phyloP scores from a whole-genome alignment of 2,888 invertebrate genomes.

The Opisthograptis luteolata region DNA sequence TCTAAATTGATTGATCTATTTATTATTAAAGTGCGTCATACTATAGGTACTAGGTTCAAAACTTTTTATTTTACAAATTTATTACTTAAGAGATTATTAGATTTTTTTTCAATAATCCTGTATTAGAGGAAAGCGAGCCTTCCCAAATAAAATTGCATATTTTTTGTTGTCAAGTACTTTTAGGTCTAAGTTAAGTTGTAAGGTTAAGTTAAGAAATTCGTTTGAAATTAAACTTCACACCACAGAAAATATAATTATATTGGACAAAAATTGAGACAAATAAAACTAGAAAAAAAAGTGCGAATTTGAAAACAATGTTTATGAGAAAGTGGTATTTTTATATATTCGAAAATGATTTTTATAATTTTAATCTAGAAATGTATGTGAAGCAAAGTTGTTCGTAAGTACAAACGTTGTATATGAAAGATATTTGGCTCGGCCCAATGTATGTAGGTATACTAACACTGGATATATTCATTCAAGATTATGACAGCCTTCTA shows the following conservation, averaged over 20 bases:
- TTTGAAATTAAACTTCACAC: slow-evolving; percentile 46
- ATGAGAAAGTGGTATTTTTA: slow-evolving; percentile 72
- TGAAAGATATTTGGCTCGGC: slow-evolving; percentile 66
- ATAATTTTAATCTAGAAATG: slow-evolving; percentile 54
- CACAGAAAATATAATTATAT: slow-evolving; percentile 47
- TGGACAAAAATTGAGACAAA: slow-evolving; percentile 56
- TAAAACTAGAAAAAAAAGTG: slow-evolving; percentile 61
- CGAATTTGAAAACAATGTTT: slow-evolving; percentile 71
- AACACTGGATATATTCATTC: slow-evolving; percentile 58
- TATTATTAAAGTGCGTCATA: no score
- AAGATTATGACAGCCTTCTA: slow-evolving; percentile 56
- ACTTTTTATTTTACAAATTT: no score
- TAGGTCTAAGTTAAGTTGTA: slow-evolving; percentile 48
- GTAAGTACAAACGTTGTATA: slow-evolving; percentile 77
- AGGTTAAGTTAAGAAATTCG: slow-evolving; percentile 43
- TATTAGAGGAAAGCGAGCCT: neutral
- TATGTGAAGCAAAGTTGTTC: slow-evolving; percentile 61
- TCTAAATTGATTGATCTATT: no score
- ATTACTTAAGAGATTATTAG: no score
- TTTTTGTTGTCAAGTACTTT: slow-evolving; percentile 24
- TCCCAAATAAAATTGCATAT: slow-evolving; percentile 4
- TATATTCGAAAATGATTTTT: slow-evolving; percentile 67
- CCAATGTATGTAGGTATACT: slow-evolving; percentile 66
- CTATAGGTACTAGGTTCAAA: no score
- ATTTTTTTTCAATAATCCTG: no score